A percentile compares a stretch with the other conserved stretches of the same genome.
Conservation (phyloP, 2,113 vertebrate species). For the Perognathus longimembris region DNA sequence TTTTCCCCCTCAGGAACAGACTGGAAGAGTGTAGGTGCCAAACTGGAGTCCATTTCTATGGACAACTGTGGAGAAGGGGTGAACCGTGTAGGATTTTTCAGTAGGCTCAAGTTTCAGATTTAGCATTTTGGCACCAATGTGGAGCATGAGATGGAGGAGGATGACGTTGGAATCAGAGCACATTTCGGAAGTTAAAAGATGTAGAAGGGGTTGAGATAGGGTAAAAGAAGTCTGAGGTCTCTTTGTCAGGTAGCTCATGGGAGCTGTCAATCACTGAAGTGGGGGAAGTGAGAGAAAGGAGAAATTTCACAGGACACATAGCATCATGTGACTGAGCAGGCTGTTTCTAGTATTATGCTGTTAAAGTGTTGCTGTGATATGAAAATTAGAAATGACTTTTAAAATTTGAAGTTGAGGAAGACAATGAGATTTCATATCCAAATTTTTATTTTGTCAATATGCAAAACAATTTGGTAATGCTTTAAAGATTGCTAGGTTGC, state of each 20-base stretch:
- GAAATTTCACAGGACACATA: rapidly evolving
- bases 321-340: too few relatives aligned
- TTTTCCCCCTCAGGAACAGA: background rate
- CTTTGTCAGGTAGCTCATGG: background rate
- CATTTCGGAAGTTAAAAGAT: background rate
- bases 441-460: background rate
- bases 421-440: background rate
- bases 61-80: background rate
- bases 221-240: background rate
- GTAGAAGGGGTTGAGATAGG: background rate
- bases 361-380: background rate
- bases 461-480: background rate
- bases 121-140: background rate
- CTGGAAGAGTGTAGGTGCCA: background rate
- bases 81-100: background rate
- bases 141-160: background rate
- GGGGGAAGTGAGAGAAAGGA: background rate
- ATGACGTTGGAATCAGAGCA: background rate
- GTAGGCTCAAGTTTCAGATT: background rate
- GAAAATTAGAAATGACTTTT: conserved; percentile 15
- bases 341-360: background rate
- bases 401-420: background rate
- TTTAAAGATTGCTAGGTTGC: conserved; percentile 30
- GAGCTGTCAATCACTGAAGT: background rate
- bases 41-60: background rate